Base-by-base conservation (phyloP, 2,113 vertebrate species). In the Eurypyga helias region DNA sequence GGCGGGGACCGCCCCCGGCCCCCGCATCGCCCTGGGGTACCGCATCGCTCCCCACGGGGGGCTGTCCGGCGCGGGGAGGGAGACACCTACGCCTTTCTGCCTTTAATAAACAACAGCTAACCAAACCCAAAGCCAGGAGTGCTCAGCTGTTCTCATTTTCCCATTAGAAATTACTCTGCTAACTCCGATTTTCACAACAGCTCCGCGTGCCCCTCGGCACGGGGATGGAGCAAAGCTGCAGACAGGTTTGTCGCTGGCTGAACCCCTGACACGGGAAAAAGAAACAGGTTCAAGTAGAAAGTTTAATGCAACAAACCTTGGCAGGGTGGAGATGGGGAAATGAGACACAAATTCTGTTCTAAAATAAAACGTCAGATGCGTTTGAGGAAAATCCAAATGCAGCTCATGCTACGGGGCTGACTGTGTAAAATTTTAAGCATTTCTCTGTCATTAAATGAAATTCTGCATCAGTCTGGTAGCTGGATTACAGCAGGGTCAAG, bases 41-140 rank as follows among this genome's bases (percentile, higher is more conserved):
- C 41, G n/a, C 49, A 17, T 38, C 43, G 4, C n/a, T 45, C 45
- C 34, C 41, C 6, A 1, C 9, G 17, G 34, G n/a, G n/a, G 25
- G 17, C 2, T 36, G 64, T 34, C 17, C 36, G 2, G 46, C 31
- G 41, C 54, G 16, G 54, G 23, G 75, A 8, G 31, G 11, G 20
- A 11, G 8, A 2, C 17, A 0, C 24, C 3, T 0, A 17, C 36
- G 2, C 28, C 36, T 34, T 49, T 14, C 17, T 24, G 9, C 12
- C 16, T 15, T 17, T 5, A 0, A 3, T 0, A 28, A 31, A 36
- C 18, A 29, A 45, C 45, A 17, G 14, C 13, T 16, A n/a, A n/a
- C 43, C 7, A 0, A 0, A 8, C 28, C 14, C 48, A 2, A 29
- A 16, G 2, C 6, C 18, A 33, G 2, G 6, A 0, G 4, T 5